These are phyloP conservation scores for Chromis chromis DNA, from an alignment of 2,797 vertebrate species.

Conservation along the genomic window DNA sequence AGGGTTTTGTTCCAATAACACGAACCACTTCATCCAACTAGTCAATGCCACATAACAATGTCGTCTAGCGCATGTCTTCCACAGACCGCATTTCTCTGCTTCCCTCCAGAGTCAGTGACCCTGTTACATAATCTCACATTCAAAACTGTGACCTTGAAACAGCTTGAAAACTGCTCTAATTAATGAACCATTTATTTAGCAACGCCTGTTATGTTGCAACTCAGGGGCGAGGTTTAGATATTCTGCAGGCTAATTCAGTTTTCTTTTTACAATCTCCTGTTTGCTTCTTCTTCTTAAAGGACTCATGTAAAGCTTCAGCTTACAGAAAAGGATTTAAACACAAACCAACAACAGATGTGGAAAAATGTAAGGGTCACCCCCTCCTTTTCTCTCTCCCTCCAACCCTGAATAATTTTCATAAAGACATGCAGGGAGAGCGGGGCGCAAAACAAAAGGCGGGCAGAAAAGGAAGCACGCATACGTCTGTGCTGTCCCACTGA, in stretches of 20 bases:
- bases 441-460: slow-evolving; percentile 61
- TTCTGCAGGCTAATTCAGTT: slow-evolving; percentile 6
- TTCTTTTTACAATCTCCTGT: neutral
- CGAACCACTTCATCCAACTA: neutral
- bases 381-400: neutral
- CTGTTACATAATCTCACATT: slow-evolving; percentile 62
- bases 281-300: slow-evolving; percentile 10
- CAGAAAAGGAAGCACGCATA: slow-evolving; percentile 64
- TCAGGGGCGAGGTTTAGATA: slow-evolving; percentile 13
- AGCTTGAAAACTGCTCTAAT: slow-evolving; percentile 24
- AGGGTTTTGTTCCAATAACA: slow-evolving; percentile 8
- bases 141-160: slow-evolving; percentile 45
- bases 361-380: slow-evolving; percentile 55
- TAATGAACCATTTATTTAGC: slow-evolving; percentile 41
- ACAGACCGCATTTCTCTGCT: slow-evolving; percentile 18
- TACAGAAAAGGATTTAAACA: slow-evolving; percentile 42
- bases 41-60: slow-evolving; percentile 19
- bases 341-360: slow-evolving; percentile 62
- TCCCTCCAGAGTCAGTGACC: slow-evolving; percentile 23
- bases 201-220: slow-evolving; percentile 14
- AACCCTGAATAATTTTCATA: slow-evolving; percentile 55
- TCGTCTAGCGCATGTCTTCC: slow-evolving; percentile 13
- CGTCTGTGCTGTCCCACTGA: slow-evolving; percentile 84
- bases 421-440: slow-evolving; percentile 31
- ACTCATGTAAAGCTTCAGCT: slow-evolving; percentile 20